A percentile compares a stretch with the other conserved stretches of the same genome.
Evolutionary conservation across 2,888 invertebrate species (phyloP).

Genomic region (Poecilobothrus nobilitatus): DNA sequence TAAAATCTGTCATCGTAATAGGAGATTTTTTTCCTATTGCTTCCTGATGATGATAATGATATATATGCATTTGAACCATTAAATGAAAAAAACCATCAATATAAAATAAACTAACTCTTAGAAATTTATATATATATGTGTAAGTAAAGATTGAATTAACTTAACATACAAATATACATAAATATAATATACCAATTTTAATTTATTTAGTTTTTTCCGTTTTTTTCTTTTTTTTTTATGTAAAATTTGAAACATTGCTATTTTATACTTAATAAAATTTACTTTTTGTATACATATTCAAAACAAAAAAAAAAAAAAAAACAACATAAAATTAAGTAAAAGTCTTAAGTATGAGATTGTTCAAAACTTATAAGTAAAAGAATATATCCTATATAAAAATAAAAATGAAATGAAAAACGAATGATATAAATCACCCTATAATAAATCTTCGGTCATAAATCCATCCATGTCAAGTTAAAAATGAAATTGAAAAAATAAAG

Average conservation of each 20-base stretch:
- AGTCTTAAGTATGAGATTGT: not conserved
- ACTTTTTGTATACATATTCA: not conserved
- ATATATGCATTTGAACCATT: too few relatives aligned
- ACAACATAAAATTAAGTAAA: not conserved
- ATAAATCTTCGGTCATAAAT: slow-evolving; percentile 4
- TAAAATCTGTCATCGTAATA: too few relatives aligned
- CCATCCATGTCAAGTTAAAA: slow-evolving; percentile 6
- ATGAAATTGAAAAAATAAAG: slow-evolving; percentile 1
- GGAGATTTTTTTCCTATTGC: too few relatives aligned
- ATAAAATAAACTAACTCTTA: not conserved
- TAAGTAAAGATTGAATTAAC: not conserved
- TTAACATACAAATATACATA: not conserved
- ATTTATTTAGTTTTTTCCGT: too few relatives aligned
- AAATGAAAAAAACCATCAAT: too few relatives aligned
- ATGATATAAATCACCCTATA: slow-evolving; percentile 4
- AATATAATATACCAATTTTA: not conserved
- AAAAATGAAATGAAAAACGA: not conserved
- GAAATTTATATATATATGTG: too few relatives aligned
- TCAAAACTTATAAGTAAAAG: not conserved
- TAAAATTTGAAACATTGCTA: not conserved
- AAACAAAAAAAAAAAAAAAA: not conserved
- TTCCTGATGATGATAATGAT: too few relatives aligned
- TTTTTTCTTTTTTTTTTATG: too few relatives aligned
- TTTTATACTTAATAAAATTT: slow-evolving; percentile 1
- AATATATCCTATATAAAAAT: not conserved